Base-by-base conservation (phyloP, 2,888 invertebrate species). In the Drosophila rubida region DNA sequence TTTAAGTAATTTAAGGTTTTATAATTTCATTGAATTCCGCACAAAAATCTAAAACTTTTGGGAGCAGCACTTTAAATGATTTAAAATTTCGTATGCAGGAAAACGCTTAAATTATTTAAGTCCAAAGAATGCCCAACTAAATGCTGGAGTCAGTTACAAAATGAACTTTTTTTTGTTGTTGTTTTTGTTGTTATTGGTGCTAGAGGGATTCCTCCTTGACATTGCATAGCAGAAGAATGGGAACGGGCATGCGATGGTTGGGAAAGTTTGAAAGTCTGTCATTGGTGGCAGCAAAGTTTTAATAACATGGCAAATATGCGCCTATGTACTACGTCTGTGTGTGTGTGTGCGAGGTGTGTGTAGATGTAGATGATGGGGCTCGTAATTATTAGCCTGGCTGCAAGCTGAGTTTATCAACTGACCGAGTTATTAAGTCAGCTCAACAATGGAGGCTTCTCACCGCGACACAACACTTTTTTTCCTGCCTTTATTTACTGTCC, bases 251-350 rank as follows among this genome's bases (percentile, higher is more conserved):
- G 11, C 11, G 6, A 11, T 32, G 30, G 30, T 32, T 32, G 30
- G 25, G 13, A 44, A 51, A 51, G 25, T 51, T 51, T 51, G 39
- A 39, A 51, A 41, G 39, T 51, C 51, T 51, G 51, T 25, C 51
- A 51, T 51, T 39, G 39, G 51, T 27, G 16, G 42, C 41, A 11
- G n/a, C 39, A 51, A 51, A 39, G 39, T 51, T 51, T 39, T 54
- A 32, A 51, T 51, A 51, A 27, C 51, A 39, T 27, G 51, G 16
- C 39, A 27, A 41, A 16, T 22, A 32, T 19, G 32, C 6, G 25
- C 45, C 25, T 45, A 44, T 32, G 8, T 48, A 22, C 13, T 32
- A 3, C n/a, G 11, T 11, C 11, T 30, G 4, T 14, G 13, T n/a
- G 13, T 14, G 9, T 14, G n/a, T 39, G 13, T 13, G 13, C 5